These are phyloP conservation scores for Picus viridis DNA, from an alignment of 2,797 vertebrate genomes.

Conservation along the genomic window DNA sequence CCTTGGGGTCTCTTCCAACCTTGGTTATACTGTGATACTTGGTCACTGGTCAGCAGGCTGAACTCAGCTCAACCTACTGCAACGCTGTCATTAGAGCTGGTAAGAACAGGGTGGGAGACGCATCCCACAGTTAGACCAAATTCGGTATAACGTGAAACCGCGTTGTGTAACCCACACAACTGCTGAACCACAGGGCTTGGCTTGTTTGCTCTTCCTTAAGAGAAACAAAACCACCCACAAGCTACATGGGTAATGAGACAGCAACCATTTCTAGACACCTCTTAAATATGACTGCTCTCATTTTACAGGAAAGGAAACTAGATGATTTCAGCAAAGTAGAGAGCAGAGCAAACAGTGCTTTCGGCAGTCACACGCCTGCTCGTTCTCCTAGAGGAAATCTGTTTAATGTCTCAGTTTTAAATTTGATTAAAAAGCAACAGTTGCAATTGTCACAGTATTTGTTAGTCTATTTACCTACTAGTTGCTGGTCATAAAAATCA, in stretches of 20 bases:
- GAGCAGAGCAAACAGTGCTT: accelerated
- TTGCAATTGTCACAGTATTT: background rate
- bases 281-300: background rate
- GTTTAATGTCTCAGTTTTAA: background rate
- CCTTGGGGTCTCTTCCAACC: no score
- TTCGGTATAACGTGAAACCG: background rate
- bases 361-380: accelerated
- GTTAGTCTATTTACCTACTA: background rate
- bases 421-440: background rate
- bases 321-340: background rate
- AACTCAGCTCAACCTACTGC: background rate
- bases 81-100: background rate
- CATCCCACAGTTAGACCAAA: background rate
- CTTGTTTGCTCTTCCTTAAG: constrained; percentile 7
- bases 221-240: constrained; percentile 4
- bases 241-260: background rate
- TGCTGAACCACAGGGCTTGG: background rate
- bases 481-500: constrained; percentile 12
- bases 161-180: constrained; percentile 5
- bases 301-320: background rate
- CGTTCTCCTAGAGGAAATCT: background rate
- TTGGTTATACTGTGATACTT: no score
- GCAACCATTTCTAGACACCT: background rate
- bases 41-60: background rate
- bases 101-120: background rate